These are phyloP conservation scores for Tyria jacobaeae DNA, from an alignment of 2,888 invertebrate species.

Conservation along the genomic window DNA sequence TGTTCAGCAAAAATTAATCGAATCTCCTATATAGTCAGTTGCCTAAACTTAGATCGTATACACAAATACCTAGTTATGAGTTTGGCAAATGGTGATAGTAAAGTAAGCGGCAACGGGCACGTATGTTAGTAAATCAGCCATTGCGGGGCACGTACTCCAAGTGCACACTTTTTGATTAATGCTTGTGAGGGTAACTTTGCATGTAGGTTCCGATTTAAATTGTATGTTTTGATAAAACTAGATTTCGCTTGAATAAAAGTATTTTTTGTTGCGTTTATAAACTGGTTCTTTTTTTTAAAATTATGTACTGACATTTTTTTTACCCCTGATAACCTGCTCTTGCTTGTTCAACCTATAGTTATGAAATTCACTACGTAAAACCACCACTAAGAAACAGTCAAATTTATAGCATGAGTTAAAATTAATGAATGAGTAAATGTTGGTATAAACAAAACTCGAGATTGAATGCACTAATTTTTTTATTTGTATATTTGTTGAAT, in stretches of 20 bases:
- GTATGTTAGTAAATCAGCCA: slow-evolving; percentile 58
- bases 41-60: slow-evolving; percentile 37
- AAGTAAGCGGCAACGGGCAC: slow-evolving; percentile 52
- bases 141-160: slow-evolving; percentile 50
- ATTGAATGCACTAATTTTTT: too few species aligned
- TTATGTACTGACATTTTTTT: too few species aligned
- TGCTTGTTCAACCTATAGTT: too few species aligned
- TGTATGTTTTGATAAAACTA: background rate
- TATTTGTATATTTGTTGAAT: too few species aligned
- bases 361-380: too few species aligned
- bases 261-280: too few species aligned
- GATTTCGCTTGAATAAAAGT: background rate
- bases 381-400: too few species aligned
- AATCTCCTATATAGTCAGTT: slow-evolving; percentile 39
- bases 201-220: slow-evolving; percentile 16
- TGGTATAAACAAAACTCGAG: too few species aligned
- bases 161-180: slow-evolving; percentile 66
- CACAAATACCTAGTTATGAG: slow-evolving; percentile 39
- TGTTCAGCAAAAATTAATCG: slow-evolving; percentile 13
- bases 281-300: too few species aligned
- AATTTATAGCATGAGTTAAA: too few species aligned
- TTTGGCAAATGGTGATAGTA: slow-evolving; percentile 49
- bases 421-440: too few species aligned
- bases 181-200: slow-evolving; percentile 25
- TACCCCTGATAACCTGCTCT: too few species aligned